Evolutionary conservation across 2,797 vertebrate genomes (phyloP).

Genomic region (Muraenolepis orangiensis): DNA sequence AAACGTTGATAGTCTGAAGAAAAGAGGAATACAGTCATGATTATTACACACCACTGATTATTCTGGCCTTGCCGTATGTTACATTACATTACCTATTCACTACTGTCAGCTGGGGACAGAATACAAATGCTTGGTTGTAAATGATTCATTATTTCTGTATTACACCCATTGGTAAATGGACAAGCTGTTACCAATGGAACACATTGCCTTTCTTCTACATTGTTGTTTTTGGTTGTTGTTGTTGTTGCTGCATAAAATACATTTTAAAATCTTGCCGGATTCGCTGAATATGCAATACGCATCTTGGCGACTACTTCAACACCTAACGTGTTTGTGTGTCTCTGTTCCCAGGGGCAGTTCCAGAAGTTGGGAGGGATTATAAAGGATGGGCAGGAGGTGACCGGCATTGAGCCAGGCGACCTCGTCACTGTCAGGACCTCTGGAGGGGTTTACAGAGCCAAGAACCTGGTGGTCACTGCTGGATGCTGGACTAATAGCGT

Average conservation of each 20-base stretch:
- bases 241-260: no score
- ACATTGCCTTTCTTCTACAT: neutral
- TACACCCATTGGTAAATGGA: neutral
- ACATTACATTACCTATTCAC: neutral
- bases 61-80: neutral
- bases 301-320: neutral
- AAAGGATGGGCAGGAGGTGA: constrained; percentile 81
- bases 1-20: no score
- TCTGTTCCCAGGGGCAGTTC: constrained; percentile 72
- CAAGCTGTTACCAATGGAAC: neutral
- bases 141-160: neutral
- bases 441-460: constrained; percentile 70
- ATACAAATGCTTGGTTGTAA: neutral
- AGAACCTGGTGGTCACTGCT: constrained; percentile 78
- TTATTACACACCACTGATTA: neutral
- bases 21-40: no score
- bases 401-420: constrained; percentile 75
- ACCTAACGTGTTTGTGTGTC: neutral
- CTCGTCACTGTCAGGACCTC: constrained; percentile 75
- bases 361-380: constrained; percentile 74
- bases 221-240: neutral
- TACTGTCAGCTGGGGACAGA: neutral
- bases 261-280: neutral
- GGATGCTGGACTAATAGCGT: constrained; percentile 85
- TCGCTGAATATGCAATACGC: neutral